Base-by-base conservation (phyloP, 2,888 invertebrate species). In the Lasioglossum marginatum region DNA sequence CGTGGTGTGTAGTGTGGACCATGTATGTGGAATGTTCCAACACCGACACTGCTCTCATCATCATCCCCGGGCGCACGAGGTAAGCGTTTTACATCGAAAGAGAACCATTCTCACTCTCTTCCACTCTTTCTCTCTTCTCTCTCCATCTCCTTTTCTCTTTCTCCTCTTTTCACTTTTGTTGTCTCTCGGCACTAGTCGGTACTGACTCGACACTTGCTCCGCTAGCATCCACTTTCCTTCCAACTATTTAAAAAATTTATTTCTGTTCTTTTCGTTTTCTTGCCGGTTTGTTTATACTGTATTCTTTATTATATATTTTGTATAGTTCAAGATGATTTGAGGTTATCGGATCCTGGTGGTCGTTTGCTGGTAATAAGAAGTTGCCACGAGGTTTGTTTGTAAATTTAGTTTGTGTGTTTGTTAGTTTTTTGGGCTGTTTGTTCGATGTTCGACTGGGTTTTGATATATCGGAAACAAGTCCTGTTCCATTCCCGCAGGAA, bases 11-110 rank as follows among this genome's bases (percentile, higher is more conserved):
- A 86, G 92, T 92, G 91, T 92, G 85, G 91, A 92, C 88, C 86
- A 91, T 85, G 94, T 93, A 86, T 93, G 93, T 92, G 95, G 92
- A 80, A 92, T 94, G 92, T 94, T 94, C 90, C 94, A 94, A 88
- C 94, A 94, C 87, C 92, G 93, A 40, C 94, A 95, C 71, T 97
- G 97, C 94, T 96, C 95, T 76, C 97, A 97, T 91, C 96, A 96
- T 87, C 97, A 97, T 94, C 97, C 97, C 4, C 96, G 96, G 92
- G 96, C 96, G 81, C 96, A 97, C 93, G 97, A 97, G 96, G 97
- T 97, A 93, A 96, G 96, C 95, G 68, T n/a, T 63, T 68, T 68
- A 78, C 37, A n/a, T 31, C 37, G 52, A 71, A 76, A 68, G 48
- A 68, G 43, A 23, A 52, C 19, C 16, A 57, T 63, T 63, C 57